These are phyloP conservation scores for Oryzias woworae DNA, from an alignment of 2,113 vertebrate species.

Conservation along the genomic window DNA sequence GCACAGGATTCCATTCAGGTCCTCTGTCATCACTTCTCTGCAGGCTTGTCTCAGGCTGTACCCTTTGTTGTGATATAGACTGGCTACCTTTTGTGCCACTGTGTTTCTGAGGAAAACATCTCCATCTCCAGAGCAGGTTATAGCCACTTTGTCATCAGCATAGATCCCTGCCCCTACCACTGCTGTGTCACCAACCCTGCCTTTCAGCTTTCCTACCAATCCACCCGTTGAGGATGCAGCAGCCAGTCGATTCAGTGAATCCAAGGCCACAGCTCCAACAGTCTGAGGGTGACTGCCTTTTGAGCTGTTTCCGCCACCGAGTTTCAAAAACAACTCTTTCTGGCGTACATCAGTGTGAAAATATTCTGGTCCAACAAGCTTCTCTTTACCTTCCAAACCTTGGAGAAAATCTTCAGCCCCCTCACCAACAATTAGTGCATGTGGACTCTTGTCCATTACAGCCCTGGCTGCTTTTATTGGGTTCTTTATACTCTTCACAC, in stretches of 20 bases:
- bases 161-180: conserved; percentile 79
- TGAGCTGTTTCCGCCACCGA: conserved; percentile 34
- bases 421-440: conserved; percentile 74
- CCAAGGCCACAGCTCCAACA: conserved; percentile 79
- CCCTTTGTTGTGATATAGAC: conserved; percentile 76
- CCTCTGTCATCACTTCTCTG: conserved; percentile 71
- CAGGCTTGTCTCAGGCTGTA: conserved; percentile 72
- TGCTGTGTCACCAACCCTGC: conserved; percentile 79
- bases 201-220: conserved; percentile 77
- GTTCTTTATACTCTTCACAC: conserved; percentile 74
- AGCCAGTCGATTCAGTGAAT: conserved; percentile 64
- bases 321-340: conserved; percentile 60
- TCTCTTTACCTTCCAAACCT: conserved; percentile 46
- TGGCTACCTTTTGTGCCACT: conserved; percentile 78
- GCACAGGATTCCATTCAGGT: conserved; percentile 70
- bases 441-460: conserved; percentile 78
- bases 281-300: conserved; percentile 79
- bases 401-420: conserved; percentile 77
- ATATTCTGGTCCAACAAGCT: conserved; percentile 64
- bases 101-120: conserved; percentile 78
- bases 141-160: conserved; percentile 74
- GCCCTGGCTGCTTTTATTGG: conserved; percentile 77
- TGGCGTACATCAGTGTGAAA: conserved; percentile 76
- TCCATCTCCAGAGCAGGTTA: conserved; percentile 80
- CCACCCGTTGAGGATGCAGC: conserved; percentile 80